Base-by-base conservation (phyloP, 2,888 invertebrate species). In the Tipula vernalis region DNA sequence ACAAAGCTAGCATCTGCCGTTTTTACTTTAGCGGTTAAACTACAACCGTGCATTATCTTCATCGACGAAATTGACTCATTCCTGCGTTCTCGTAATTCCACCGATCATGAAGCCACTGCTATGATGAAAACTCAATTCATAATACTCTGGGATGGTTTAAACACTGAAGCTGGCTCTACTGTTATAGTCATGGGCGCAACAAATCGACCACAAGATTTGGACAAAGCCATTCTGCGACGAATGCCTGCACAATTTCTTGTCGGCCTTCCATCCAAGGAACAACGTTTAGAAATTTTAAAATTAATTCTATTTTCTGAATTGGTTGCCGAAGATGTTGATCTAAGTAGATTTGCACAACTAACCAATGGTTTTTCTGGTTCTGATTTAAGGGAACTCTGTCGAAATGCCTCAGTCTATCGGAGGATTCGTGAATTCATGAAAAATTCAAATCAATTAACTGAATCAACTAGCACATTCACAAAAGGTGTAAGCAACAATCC, bases 51-150 rank as follows among this genome's bases (percentile, higher is more conserved):
- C 89, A 98, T 98, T 87, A 95, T 98, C 88, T 97, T 98, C 90
- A 95, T 98, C 91, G 99, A 99, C 92, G 99, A 99, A 94, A 99
- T 99, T 89, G 99, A 99, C 92, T 98, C 99, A 15, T 98, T 99
- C 91, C 93, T 99, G 88, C 95, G 99, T 87, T 95, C 95, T 87
- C 94, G 99, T 87, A 97, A 96, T 88, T 94, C 95, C 0, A 95
- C 96, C 90, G 99, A 99, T 92, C 99, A 99, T 91, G 99, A 99
- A 92, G 98, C 98, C 0, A 99, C 99, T 0, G 98, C 98, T 28
- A 99, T 99, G 98, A 99, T 99, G 96, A 99, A 99, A 93, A 98
- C 99, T 0, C 99, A 99, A 92, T 99, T 99, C 92, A 99, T 99
- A 99, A 98, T 98, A 89, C 93, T 98, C 88, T 99, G 99, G 99